These are phyloP conservation scores for Diachasmimorpha longicaudata DNA, from an alignment of 1,140 invertebrate species.

Conservation along the genomic window DNA sequence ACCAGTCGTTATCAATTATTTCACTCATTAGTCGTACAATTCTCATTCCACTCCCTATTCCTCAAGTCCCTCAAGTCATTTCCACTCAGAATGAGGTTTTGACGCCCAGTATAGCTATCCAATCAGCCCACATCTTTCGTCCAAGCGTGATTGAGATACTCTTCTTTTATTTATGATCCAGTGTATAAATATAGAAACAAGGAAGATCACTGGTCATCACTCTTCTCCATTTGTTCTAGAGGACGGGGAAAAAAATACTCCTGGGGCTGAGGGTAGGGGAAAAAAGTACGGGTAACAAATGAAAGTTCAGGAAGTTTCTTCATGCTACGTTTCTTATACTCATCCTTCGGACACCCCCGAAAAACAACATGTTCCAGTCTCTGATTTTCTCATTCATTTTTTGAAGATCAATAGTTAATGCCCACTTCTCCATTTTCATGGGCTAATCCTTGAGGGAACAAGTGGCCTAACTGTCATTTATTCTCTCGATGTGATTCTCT, in stretches of 20 bases:
- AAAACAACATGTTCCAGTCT: conserved; percentile 45
- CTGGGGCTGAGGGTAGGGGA: conserved; percentile 1
- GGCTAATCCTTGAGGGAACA: neutral
- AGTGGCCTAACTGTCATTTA: neutral
- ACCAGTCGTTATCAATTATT: no score
- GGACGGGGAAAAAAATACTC: neutral
- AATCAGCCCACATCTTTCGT: neutral
- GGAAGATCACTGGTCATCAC: neutral
- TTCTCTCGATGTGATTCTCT: neutral
- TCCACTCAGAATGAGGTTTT: neutral
- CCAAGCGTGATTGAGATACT: neutral
- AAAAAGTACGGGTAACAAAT: conserved; percentile 45
- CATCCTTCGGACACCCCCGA: conserved; percentile 16
- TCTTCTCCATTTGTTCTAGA: neutral
- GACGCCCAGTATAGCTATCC: neutral
- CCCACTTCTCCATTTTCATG: conserved; percentile 18
- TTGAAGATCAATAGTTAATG: conserved; percentile 50
- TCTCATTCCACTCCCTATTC: neutral
- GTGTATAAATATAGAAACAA: conserved; percentile 9
- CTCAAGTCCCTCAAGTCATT: neutral
- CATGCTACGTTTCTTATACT: conserved; percentile 26
- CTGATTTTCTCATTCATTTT: conserved; percentile 56
- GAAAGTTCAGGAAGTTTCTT: conserved; percentile 50
- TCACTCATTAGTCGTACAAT: neutral
- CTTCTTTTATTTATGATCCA: conserved; percentile 9